phyloP scores from a whole-genome alignment of 2,113 vertebrate genomes.

The Oryctolagus cuniculus region DNA sequence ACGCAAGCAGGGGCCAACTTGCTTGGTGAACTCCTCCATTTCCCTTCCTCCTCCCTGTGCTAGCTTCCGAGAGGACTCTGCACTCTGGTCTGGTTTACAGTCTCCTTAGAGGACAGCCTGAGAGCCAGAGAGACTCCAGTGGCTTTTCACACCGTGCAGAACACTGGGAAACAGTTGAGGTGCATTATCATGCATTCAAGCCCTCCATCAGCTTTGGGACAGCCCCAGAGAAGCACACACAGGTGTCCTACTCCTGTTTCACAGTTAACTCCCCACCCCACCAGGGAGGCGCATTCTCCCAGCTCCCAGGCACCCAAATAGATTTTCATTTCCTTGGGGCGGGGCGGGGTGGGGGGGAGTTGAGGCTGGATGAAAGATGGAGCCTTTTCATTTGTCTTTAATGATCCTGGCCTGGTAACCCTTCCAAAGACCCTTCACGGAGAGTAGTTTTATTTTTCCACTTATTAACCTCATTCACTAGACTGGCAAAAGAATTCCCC shows the following conservation, averaged over 20 bases:
- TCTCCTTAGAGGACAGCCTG: background rate
- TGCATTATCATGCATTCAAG: background rate
- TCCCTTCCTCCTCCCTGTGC: background rate
- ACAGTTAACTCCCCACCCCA: accelerated
- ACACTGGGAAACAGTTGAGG: background rate
- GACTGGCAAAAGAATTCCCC: conserved; percentile 71
- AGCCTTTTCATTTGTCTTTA: conserved; percentile 75
- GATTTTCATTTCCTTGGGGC: background rate
- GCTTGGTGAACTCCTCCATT: background rate
- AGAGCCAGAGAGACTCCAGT: conserved; percentile 1
- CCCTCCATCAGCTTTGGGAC: background rate
- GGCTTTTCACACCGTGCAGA: background rate
- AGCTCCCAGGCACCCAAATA: accelerated
- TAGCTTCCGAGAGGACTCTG: background rate
- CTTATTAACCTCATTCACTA: conserved; percentile 80
- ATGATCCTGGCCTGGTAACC: conserved; percentile 69
- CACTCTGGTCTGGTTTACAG: background rate
- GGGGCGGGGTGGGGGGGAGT: background rate
- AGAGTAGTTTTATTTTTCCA: conserved; percentile 75
- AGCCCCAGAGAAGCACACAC: background rate
- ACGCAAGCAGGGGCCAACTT: background rate
- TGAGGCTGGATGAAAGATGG: conserved; percentile 47
- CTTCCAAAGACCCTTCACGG: conserved; percentile 61
- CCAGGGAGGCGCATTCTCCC: accelerated
- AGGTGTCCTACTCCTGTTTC: background rate